Base-by-base conservation (phyloP, 1,140 invertebrate species). In the Drosophila grimshawi region DNA sequence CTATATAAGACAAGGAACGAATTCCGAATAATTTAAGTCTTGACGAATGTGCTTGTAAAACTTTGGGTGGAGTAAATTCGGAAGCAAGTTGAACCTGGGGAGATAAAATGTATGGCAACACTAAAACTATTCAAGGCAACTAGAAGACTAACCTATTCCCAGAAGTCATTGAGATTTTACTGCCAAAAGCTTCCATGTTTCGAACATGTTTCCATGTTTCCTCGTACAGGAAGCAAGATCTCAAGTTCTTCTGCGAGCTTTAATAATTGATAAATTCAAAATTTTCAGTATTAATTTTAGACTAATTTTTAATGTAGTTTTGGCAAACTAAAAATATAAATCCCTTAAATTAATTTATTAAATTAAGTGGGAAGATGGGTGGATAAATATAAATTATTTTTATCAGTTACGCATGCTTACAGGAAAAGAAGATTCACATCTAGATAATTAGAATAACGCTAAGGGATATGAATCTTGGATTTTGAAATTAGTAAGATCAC, bases 1-100 rank as follows among this genome's bases (percentile, higher is more conserved):
- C 52, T 60, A 37, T 32, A 19, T 27, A 27, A 41, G 32, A 10
- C 29, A 32, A 5, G 19, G 4, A 32, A 8, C 39, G 39, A 52
- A 52, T 8, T 52, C 49, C 10, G 19, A 19, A 19, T 19, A 19
- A 19, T 19, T 19, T 19, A 19, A 35, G 5, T 33, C 4, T n/a
- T 5, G n/a, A 32, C n/a, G 4, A 35, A 35, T 48, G 32, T 59
- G 19, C n/a, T 27, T 60, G 43, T 48, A 8, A 48, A 35, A 35
- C 30, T 11, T 2, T 32, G 11, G 53, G 53, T 19, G 35, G 6
- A 30, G 3, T 27, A 52, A 66, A 66, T 69, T 73, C 59, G 45
- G 72, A 75, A 70, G 72, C 67, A 41, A 70, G 72, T 75, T 75
- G 60, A 57, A 57, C 49, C 37, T 53, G 32, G 19, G 8, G 55